These are phyloP conservation scores for Ibycter americanus DNA, from an alignment of 2,797 vertebrate genomes.

Conservation along the genomic window DNA sequence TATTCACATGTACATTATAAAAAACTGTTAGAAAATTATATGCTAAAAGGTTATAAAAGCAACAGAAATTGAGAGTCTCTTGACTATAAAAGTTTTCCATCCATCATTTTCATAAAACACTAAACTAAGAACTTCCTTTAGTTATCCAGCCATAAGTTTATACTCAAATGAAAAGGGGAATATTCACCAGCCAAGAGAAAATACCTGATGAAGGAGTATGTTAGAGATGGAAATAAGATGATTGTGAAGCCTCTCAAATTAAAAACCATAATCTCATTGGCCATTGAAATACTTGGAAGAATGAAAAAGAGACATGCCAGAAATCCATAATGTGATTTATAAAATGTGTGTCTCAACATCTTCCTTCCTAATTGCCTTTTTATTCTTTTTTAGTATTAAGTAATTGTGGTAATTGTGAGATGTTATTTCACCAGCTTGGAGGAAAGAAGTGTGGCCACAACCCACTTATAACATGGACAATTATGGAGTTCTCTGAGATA, in stretches of 20 bases:
- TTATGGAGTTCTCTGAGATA: not conserved
- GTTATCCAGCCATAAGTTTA: not conserved
- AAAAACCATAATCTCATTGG: not conserved
- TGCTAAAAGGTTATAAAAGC: not conserved
- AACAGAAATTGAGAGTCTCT: not conserved
- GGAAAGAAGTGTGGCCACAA: not conserved
- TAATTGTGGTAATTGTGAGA: not conserved
- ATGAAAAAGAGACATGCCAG: not conserved
- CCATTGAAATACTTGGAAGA: not conserved
- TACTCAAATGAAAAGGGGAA: not conserved
- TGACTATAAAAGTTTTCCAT: not conserved
- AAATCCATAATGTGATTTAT: not conserved
- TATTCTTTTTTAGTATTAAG: not conserved
- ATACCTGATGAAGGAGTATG: not conserved
- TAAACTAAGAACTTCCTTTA: not conserved
- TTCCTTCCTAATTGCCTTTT: not conserved
- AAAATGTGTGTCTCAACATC: not conserved
- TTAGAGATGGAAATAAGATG: not conserved
- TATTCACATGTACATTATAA: not conserved
- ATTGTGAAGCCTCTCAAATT: not conserved
- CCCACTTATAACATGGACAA: not conserved
- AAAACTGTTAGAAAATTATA: slow-evolving; percentile 9
- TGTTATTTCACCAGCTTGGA: not conserved
- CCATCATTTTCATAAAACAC: not conserved
- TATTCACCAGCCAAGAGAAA: not conserved